Evolutionary conservation across 2,888 invertebrate species (phyloP).

Genomic region (Rhagonycha fulva): DNA sequence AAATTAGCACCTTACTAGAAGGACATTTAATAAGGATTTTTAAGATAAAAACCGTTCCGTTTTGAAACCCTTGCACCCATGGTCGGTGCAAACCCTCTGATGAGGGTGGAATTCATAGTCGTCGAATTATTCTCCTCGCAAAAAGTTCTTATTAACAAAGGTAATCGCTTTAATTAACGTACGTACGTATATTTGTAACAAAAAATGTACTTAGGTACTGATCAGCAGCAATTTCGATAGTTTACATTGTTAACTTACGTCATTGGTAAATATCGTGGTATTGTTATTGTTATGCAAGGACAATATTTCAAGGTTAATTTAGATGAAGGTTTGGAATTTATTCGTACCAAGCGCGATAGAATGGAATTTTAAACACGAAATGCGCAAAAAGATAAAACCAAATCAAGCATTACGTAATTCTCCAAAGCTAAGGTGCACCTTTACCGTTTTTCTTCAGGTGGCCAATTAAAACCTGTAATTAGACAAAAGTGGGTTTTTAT

Average conservation of each 20-base stretch:
- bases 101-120: not conserved
- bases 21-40: too few relatives aligned
- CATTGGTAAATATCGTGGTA: not conserved
- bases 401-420: not conserved
- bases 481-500: not conserved
- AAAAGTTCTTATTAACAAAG: not conserved
- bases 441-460: not conserved
- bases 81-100: not conserved
- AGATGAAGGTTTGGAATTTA: not conserved
- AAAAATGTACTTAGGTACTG: not conserved
- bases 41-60: too few relatives aligned
- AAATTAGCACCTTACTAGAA: too few relatives aligned
- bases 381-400: not conserved
- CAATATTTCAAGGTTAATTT: conserved; percentile 1
- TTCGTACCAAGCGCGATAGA: not conserved
- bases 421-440: not conserved
- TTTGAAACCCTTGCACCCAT: too few relatives aligned
- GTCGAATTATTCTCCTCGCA: too few relatives aligned
- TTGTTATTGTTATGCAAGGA: conserved; percentile 1
- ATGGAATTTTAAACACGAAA: not conserved
- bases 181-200: not conserved
- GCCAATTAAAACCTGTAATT: not conserved
- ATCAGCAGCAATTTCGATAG: not conserved
- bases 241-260: not conserved
- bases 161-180: not conserved